phyloP scores from a whole-genome alignment of 1,140 invertebrate species.

The Brachionus calyciflorus region DNA sequence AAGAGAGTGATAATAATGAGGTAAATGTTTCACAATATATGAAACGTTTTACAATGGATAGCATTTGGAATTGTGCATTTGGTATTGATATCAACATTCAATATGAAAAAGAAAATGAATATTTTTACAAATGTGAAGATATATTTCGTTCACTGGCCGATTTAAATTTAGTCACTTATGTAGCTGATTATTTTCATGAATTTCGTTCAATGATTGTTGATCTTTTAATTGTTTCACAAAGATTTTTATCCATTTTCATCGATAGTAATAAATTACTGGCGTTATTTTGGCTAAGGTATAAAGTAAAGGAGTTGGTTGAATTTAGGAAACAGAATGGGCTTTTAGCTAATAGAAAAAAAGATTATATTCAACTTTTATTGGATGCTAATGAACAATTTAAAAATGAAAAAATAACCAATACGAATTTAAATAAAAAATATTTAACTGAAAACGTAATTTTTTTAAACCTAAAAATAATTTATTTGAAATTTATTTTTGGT shows the following conservation, averaged over 20 bases:
- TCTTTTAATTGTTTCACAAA: neutral
- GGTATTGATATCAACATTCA: slow-evolving; percentile 33
- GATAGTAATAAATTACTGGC: neutral
- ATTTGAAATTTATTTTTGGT: neutral
- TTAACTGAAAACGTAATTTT: neutral
- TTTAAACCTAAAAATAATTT: neutral
- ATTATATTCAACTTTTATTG: slow-evolving; percentile 34
- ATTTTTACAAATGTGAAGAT: slow-evolving; percentile 24
- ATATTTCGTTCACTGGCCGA: neutral
- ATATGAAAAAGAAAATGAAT: slow-evolving; percentile 57
- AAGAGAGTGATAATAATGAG: neutral
- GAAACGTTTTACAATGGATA: slow-evolving; percentile 26
- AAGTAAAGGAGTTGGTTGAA: slow-evolving; percentile 12
- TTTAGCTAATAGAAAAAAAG: neutral
- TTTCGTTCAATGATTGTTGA: neutral
- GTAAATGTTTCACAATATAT: slow-evolving; percentile 49
- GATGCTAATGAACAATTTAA: neutral
- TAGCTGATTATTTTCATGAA: slow-evolving; percentile 26
- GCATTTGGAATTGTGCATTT: slow-evolving; percentile 46
- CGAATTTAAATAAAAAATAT: neutral
- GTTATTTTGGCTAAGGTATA: slow-evolving; percentile 20
- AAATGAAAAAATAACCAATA: neutral
- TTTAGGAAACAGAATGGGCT: neutral
- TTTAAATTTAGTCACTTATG: neutral
- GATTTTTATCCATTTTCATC: neutral